These are phyloP conservation scores for Leiothrix lutea DNA, from an alignment of 2,113 vertebrate species.

Conservation along the genomic window DNA sequence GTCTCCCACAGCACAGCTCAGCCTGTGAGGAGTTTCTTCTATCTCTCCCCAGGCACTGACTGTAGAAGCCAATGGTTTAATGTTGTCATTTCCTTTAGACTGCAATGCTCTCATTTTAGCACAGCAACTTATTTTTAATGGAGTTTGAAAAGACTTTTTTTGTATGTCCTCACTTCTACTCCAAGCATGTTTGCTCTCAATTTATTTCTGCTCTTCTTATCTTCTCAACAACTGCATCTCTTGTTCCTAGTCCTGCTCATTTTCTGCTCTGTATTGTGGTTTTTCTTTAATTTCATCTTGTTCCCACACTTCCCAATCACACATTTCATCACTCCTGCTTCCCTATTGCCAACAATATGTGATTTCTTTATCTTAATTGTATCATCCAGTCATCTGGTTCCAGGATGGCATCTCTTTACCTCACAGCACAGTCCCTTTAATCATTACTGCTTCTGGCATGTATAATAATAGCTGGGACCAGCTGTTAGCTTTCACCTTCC, in stretches of 20 bases:
- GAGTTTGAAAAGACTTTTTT: conserved; percentile 29
- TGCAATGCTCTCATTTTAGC: not conserved
- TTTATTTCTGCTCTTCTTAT: conserved; percentile 65
- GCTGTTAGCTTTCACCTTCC: conserved; percentile 53
- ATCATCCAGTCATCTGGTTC: conserved; percentile 60
- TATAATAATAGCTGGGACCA: conserved; percentile 57
- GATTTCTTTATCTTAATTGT: conserved; percentile 69
- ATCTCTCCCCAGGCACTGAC: not conserved
- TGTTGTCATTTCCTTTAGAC: not conserved
- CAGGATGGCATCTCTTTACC: conserved; percentile 59
- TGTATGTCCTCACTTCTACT: conserved; percentile 7
- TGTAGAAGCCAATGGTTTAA: not conserved
- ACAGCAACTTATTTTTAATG: conserved; percentile 33
- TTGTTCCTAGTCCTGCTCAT: conserved; percentile 64
- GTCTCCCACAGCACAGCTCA: not conserved
- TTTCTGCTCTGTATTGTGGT: conserved; percentile 55
- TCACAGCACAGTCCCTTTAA: conserved; percentile 44
- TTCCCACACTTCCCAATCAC: conserved; percentile 49
- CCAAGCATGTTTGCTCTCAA: conserved; percentile 59
- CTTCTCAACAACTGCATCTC: conserved; percentile 49
- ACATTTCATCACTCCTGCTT: conserved; percentile 61
- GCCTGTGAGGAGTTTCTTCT: not conserved
- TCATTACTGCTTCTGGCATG: conserved; percentile 55
- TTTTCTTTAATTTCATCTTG: conserved; percentile 58
- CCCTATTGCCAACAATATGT: conserved; percentile 39